Base-by-base conservation (phyloP, 2,797 vertebrate species). In the Zalophus californianus region DNA sequence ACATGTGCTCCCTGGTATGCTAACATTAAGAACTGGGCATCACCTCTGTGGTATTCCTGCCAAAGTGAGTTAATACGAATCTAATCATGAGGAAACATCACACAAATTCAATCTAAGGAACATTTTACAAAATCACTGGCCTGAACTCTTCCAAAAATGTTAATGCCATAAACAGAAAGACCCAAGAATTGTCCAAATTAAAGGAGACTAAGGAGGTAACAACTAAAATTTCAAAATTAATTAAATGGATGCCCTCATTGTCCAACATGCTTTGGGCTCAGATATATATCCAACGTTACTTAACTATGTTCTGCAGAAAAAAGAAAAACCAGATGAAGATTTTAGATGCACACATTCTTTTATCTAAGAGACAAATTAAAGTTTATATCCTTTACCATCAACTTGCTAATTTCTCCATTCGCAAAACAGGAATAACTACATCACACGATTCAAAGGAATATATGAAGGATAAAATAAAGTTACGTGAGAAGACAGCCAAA, bases 341-440 rank as follows among this genome's bases (percentile, higher is more conserved):
- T 90, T 94, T 54, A 80, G 7, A 58, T n/a, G 29, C 21, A 35
- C 35, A 25, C 13, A 23, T 52, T 72, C 32, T 86, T 93, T 82
- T 90, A 77, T 48, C 86, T 83, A 83, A 52, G 16, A 62, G 38
- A 95, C 20, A 89, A 91, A 14, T 86, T 93, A 75, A 75, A 75
- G 44, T 50, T 75, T 32, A 11, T 90, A 93, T 35, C 21, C 1
- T 82, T 93, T 70, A 75, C 21, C 50, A 54, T 18, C 38, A 90
- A 56, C 52, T 94, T 72, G 15, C 73, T 91, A 90, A 66, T 58
- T 85, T 87, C 91, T 91, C 48, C 54, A 96, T 85, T 48, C 95
- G 35, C 8, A 95, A 92, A 93, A 77, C 12, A 58, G 52, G 32
- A 95, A 62, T n/a, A 83, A 85, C 35, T 44, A 7, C 14, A 64